phyloP scores from a whole-genome alignment of 2,113 vertebrate genomes.

The Lichenostomus cassidix region DNA sequence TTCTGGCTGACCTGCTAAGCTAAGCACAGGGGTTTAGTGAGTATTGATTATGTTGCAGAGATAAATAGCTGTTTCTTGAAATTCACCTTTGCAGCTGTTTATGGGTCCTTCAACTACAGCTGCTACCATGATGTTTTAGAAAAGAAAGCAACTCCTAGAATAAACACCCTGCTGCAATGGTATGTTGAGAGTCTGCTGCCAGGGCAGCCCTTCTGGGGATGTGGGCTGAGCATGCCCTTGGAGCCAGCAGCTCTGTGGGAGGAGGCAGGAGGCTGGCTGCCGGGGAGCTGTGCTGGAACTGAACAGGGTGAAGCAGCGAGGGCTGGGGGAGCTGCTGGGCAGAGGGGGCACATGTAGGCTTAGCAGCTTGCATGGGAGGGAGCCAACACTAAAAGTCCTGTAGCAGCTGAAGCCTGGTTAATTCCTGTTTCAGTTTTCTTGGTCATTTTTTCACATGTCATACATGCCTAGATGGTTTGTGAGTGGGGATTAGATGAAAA shows the following conservation, averaged over 20 bases:
- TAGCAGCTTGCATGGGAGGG: not conserved
- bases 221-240: not conserved
- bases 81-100: not conserved
- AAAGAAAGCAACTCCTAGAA: not conserved
- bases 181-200: not conserved
- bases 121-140: not conserved
- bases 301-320: rapidly evolving
- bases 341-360: rapidly evolving
- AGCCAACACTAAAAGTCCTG: not conserved
- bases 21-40: not conserved
- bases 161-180: not conserved
- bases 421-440: not conserved
- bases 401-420: not conserved
- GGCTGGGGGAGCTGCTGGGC: not conserved
- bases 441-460: not conserved
- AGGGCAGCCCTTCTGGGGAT: not conserved
- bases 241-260: not conserved
- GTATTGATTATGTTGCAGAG: not conserved
- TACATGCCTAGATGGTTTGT: not conserved
- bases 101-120: not conserved
- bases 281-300: rapidly evolving
- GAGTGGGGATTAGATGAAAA: not conserved
- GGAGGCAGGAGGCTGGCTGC: not conserved
- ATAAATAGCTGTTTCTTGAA: not conserved
- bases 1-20: not conserved